A percentile compares a stretch with the other conserved stretches of the same genome.
These are phyloP conservation scores for Amphiprion clarkii DNA, from an alignment of 2,797 vertebrate genomes.

Conservation along the genomic window DNA sequence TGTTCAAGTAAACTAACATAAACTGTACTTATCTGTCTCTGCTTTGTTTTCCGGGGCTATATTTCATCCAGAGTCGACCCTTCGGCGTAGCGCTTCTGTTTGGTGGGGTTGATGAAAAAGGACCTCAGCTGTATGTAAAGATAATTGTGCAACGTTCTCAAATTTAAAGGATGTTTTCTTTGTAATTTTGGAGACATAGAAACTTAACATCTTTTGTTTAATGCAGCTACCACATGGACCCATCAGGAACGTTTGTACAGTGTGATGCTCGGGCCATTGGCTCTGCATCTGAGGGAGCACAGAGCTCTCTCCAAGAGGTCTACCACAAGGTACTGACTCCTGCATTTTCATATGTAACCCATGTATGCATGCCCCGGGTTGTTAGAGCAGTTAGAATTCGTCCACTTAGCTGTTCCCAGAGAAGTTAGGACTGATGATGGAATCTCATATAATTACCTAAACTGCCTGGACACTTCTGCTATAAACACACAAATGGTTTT, in stretches of 20 bases:
- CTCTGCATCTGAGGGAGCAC: conserved; percentile 97
- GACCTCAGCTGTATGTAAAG: conserved; percentile 94
- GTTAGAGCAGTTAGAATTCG: neutral
- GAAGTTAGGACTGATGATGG: neutral
- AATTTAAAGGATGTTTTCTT: neutral
- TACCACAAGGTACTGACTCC: conserved; percentile 93
- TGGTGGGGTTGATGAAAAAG: conserved; percentile 98
- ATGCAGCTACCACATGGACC: conserved; percentile 97
- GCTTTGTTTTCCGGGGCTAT: conserved; percentile 5
- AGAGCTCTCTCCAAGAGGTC: conserved; percentile 98
- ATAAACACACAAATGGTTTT: neutral
- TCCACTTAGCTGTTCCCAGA: neutral
- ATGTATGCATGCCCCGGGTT: neutral
- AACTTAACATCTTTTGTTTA: conserved; percentile 4
- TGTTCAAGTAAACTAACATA: neutral
- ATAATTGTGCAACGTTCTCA: neutral
- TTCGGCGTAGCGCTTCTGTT: conserved; percentile 98
- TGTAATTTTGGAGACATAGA: neutral
- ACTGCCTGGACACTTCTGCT: conserved; percentile 2
- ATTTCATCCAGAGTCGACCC: conserved; percentile 90
- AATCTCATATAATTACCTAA: neutral
- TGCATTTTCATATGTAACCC: neutral
- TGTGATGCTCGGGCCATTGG: conserved; percentile 97
- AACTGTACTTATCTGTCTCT: neutral
- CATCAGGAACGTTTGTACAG: conserved; percentile 97